These are phyloP conservation scores for Gonatopus flavifemur DNA, from an alignment of 1,140 invertebrate genomes.

Conservation along the genomic window DNA sequence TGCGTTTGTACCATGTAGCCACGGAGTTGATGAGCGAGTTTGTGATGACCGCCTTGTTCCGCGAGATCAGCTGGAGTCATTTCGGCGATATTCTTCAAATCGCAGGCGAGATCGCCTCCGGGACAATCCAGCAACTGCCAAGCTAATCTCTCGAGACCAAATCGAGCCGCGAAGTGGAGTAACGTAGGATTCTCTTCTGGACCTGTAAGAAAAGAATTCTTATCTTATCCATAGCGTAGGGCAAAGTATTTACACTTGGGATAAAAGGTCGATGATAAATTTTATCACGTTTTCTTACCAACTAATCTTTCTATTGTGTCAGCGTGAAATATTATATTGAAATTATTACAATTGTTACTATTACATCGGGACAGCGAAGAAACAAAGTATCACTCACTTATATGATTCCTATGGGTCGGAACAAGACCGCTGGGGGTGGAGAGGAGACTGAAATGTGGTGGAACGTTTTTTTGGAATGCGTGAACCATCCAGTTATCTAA, in stretches of 20 bases:
- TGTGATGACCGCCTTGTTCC: conserved; percentile 69
- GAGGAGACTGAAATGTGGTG: conserved; percentile 76
- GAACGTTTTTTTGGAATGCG: conserved; percentile 79
- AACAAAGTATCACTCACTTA: conserved; percentile 44
- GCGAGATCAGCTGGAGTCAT: conserved; percentile 79
- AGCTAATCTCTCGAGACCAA: conserved; percentile 79
- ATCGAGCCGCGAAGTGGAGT: conserved; percentile 84
- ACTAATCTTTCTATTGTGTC: conserved; percentile 8
- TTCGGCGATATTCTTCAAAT: conserved; percentile 76
- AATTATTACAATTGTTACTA: neutral
- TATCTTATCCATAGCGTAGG: neutral
- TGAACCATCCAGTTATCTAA: conserved; percentile 79
- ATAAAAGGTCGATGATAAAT: conserved; percentile 8
- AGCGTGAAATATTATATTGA: conserved; percentile 8
- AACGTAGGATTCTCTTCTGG: conserved; percentile 84
- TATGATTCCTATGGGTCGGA: conserved; percentile 42
- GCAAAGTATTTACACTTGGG: neutral
- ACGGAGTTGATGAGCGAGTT: conserved; percentile 71
- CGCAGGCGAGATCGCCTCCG: conserved; percentile 76
- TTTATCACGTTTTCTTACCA: conserved; percentile 6
- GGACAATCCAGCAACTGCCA: conserved; percentile 83
- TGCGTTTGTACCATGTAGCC: conserved; percentile 69
- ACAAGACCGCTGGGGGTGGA: conserved; percentile 51
- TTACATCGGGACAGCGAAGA: too few species aligned
- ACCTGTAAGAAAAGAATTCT: conserved; percentile 50